Conservation (phyloP, 2,888 invertebrate species). For the Eristalis intricaria region DNA sequence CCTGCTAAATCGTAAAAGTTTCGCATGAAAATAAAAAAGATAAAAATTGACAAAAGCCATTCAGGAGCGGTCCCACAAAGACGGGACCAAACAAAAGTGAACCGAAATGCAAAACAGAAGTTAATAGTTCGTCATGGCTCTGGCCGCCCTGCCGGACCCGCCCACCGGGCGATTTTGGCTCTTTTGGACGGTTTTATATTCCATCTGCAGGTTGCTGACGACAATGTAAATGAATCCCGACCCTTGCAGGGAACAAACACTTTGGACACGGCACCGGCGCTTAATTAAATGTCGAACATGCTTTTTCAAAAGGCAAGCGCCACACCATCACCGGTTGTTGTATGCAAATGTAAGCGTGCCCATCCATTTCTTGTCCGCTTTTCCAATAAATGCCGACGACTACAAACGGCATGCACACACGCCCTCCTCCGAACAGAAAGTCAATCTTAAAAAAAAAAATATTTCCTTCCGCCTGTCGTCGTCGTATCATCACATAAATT, state of each 20-base stretch:
- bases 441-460: constrained; percentile 54
- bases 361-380: constrained; percentile 44
- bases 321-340: constrained; percentile 21
- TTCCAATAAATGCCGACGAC: constrained; percentile 42
- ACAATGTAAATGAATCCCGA: constrained; percentile 50
- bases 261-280: constrained; percentile 38
- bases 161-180: constrained; percentile 17
- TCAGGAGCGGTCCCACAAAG: neutral
- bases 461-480: constrained; percentile 33
- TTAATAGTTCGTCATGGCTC: constrained; percentile 29
- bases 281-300: constrained; percentile 64
- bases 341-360: constrained; percentile 57
- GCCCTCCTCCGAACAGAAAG: constrained; percentile 54
- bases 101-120: constrained; percentile 17
- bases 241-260: constrained; percentile 21
- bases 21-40: neutral
- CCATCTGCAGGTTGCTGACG: constrained; percentile 15
- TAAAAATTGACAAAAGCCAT: constrained; percentile 5
- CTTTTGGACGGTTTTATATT: constrained; percentile 15
- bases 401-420: constrained; percentile 42
- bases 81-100: neutral
- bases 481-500: constrained; percentile 7
- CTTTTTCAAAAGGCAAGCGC: constrained; percentile 14
- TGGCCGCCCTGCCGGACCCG: constrained; percentile 5
- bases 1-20: constrained; percentile 21